A percentile compares a stretch with the other conserved stretches of the same genome.
These are phyloP conservation scores for Eulemur rufifrons DNA, from an alignment of 2,113 vertebrate species.

Conservation along the genomic window DNA sequence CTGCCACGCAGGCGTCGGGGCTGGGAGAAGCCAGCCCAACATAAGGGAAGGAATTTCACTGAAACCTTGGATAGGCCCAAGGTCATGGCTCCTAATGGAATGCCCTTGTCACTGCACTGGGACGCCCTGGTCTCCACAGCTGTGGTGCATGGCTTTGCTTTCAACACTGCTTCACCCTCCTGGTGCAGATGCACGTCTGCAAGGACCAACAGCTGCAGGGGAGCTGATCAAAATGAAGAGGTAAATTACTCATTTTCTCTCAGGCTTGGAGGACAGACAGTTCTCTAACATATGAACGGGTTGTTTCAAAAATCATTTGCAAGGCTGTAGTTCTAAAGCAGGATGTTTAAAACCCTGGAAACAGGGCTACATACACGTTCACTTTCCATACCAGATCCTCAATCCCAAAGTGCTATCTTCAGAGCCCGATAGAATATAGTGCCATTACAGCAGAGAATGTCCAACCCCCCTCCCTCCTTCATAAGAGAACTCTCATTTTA, in stretches of 20 bases:
- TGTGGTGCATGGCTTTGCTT: not conserved
- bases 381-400: not conserved
- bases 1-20: not conserved
- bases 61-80: not conserved
- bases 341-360: not conserved
- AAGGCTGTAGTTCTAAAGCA: not conserved
- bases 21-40: too few species aligned
- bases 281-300: not conserved
- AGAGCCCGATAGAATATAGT: not conserved
- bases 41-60: not conserved
- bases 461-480: not conserved
- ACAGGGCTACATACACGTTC: not conserved
- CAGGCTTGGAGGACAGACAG: not conserved
- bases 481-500: not conserved
- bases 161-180: not conserved
- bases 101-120: not conserved
- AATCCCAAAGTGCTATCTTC: not conserved
- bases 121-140: not conserved
- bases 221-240: not conserved
- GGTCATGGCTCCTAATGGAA: accelerated
- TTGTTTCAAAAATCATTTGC: not conserved
- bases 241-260: not conserved
- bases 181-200: not conserved
- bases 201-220: not conserved
- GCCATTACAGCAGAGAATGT: not conserved